phyloP scores from a whole-genome alignment of 2,888 invertebrate species.

The Leptothorax acervorum region DNA sequence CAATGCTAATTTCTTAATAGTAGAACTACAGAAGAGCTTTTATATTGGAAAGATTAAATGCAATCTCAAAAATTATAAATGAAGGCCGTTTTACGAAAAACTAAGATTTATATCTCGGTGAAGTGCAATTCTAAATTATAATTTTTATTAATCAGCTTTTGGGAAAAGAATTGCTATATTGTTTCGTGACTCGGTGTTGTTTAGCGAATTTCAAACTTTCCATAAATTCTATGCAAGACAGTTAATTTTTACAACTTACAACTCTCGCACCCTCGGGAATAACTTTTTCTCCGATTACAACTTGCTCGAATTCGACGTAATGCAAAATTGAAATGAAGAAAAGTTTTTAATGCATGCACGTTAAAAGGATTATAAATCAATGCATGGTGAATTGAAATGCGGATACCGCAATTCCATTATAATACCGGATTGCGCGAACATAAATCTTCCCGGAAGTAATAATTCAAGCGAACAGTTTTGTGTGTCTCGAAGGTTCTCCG shows the following conservation, averaged over 20 bases:
- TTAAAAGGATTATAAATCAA: slow-evolving; percentile 45
- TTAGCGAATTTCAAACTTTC: slow-evolving; percentile 60
- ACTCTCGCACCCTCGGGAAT: slow-evolving; percentile 60
- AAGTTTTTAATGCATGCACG: slow-evolving; percentile 66
- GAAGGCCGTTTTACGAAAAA: too few relatives aligned
- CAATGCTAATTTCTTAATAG: not conserved
- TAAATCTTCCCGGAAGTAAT: slow-evolving; percentile 66
- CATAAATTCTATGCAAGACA: slow-evolving; percentile 58
- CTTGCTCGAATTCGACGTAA: slow-evolving; percentile 67
- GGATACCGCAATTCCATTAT: slow-evolving; percentile 55
- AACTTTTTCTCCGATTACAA: slow-evolving; percentile 73
- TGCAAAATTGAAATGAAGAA: slow-evolving; percentile 62
- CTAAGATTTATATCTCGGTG: too few relatives aligned
- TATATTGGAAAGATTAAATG: too few relatives aligned
- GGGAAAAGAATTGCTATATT: slow-evolving; percentile 48
- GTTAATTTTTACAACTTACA: slow-evolving; percentile 72
- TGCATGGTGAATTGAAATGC: slow-evolving; percentile 51
- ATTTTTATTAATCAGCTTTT: not conserved
- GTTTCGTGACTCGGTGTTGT: slow-evolving; percentile 55
- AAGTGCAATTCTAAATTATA: too few relatives aligned
- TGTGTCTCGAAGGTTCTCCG: slow-evolving; percentile 61
- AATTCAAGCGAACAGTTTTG: slow-evolving; percentile 66
- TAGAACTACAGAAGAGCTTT: too few relatives aligned
- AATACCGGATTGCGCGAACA: slow-evolving; percentile 51
- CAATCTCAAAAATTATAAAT: too few relatives aligned